A percentile compares a stretch with the other conserved stretches of the same genome.
Conservation (phyloP, 1,140 invertebrate species). For the Cardiocondyla obscurior region DNA sequence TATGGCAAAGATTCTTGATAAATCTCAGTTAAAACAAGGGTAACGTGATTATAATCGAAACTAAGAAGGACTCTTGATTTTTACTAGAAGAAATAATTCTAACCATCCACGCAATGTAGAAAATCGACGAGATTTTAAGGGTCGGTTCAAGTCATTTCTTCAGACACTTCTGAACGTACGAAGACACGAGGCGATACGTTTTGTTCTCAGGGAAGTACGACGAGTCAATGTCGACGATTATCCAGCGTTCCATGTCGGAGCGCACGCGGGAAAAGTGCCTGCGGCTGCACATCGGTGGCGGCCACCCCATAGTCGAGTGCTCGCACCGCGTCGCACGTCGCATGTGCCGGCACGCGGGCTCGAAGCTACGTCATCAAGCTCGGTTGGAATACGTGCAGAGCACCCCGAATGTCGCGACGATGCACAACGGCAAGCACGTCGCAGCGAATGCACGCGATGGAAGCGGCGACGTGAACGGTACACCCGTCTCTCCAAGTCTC, state of each 20-base stretch:
- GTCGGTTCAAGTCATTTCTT: neutral
- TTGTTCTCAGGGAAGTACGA: slow-evolving; percentile 79
- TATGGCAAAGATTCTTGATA: neutral
- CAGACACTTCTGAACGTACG: neutral
- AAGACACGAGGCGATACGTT: neutral
- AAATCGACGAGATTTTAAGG: no score
- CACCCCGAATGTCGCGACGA: slow-evolving; percentile 86
- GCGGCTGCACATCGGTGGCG: slow-evolving; percentile 56
- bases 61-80: no score
- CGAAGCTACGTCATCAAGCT: slow-evolving; percentile 82
- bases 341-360: slow-evolving; percentile 77
- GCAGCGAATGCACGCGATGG: slow-evolving; percentile 76
- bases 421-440: slow-evolving; percentile 79
- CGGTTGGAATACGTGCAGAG: slow-evolving; percentile 86
- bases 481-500: no score
- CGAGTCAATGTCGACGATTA: slow-evolving; percentile 77
- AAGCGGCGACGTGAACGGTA: slow-evolving; percentile 55
- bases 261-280: slow-evolving; percentile 79
- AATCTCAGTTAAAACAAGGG: no score
- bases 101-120: no score
- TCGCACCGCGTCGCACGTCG: slow-evolving; percentile 77
- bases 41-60: no score
- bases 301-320: slow-evolving; percentile 76
- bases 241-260: slow-evolving; percentile 85
- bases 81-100: neutral